Conservation (phyloP, 2,113 vertebrate species). For the Entomyzon cyanotis region DNA sequence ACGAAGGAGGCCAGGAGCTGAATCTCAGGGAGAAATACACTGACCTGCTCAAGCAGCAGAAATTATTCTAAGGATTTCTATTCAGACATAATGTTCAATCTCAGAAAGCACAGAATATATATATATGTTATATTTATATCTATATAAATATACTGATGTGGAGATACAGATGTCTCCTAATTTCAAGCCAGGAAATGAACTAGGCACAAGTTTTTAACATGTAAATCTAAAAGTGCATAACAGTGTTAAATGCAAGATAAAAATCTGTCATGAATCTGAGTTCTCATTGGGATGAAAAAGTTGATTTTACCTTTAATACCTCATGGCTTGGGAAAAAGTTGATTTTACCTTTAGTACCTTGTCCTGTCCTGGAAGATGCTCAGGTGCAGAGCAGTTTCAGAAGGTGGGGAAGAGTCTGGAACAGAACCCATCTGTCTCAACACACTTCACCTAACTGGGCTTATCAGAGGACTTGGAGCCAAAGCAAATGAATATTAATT, state of each 20-base stretch:
- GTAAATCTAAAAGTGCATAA: neutral
- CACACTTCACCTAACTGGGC: neutral
- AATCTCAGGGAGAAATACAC: neutral
- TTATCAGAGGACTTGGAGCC: neutral
- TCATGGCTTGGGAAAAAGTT: no score
- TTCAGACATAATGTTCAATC: neutral
- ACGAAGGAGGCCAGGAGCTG: neutral
- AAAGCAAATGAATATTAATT: neutral
- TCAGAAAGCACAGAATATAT: neutral
- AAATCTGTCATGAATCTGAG: neutral
- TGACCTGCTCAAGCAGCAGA: neutral
- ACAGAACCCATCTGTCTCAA: neutral
- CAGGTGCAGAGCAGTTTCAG: neutral
- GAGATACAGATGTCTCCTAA: no score
- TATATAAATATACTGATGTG: neutral
- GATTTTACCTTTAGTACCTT: neutral
- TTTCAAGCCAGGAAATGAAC: neutral
- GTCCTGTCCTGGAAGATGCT: neutral
- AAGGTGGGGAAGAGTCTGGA: neutral
- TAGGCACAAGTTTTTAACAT: neutral
- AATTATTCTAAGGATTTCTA: neutral
- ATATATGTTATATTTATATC: neutral
- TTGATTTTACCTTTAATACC: neutral
- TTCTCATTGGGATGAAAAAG: neutral
- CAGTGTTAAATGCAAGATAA: neutral